A percentile compares a stretch with the other conserved stretches of the same genome.
Evolutionary conservation across 2,797 vertebrate species (phyloP).

Genomic region (Acrocephalus scirpaceus): DNA sequence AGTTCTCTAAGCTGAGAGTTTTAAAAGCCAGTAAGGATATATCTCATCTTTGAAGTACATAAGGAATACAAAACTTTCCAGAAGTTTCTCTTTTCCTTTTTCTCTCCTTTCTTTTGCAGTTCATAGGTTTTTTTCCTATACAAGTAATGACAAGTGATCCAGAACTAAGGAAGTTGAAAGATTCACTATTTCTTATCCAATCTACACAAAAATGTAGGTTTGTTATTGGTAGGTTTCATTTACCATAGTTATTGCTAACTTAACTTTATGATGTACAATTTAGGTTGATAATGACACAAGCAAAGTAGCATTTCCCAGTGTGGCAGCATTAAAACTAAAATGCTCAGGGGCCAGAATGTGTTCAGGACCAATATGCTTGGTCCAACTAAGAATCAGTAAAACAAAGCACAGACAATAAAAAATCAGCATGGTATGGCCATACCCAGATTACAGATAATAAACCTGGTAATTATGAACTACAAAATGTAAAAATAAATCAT

Average conservation of each 20-base stretch:
- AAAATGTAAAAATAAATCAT: background rate
- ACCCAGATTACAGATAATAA: background rate
- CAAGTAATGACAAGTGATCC: background rate
- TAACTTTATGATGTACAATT: background rate
- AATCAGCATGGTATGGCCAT: background rate
- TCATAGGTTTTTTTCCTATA: background rate
- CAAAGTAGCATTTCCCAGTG: background rate
- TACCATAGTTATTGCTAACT: background rate
- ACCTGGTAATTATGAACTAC: background rate
- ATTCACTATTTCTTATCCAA: background rate
- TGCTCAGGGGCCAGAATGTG: rapidly evolving
- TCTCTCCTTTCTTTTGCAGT: background rate
- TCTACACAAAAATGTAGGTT: background rate
- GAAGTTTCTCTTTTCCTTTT: background rate
- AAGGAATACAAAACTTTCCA: background rate
- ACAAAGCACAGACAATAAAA: background rate
- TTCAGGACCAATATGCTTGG: background rate
- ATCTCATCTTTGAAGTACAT: background rate
- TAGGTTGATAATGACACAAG: background rate
- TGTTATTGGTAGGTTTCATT: background rate
- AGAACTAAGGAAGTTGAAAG: background rate
- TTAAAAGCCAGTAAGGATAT: background rate
- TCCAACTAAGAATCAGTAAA: background rate
- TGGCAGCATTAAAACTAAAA: background rate
- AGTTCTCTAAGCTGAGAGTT: background rate